Base-by-base conservation (phyloP, 2,797 vertebrate species). In the Parauchenoglanis ngamensis region DNA sequence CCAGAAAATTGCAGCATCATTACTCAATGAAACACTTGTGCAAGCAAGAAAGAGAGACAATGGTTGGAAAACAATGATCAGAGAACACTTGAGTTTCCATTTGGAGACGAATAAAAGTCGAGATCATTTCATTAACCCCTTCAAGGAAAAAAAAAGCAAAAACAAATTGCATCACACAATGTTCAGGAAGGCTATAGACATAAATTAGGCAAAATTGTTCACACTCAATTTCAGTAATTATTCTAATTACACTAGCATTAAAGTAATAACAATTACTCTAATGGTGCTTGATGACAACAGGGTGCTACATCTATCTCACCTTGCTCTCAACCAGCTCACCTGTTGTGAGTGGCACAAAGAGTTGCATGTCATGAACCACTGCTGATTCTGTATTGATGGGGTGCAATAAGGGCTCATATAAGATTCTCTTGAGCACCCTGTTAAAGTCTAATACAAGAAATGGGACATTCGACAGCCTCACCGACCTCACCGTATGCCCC, bases 231-330 rank as follows among this genome's bases (percentile, higher is more conserved):
- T 57, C 28, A 28, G 46, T 54, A 76, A 54, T 76, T 54, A 76
- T 28, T 54, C 7, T 52, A 76, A 76, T 54, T 54, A 76, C 13
- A 17, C 73, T 28, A 76, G 25, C 73, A 28, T 15, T 54, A 76
- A 76, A 76, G 49, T 54, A n/a, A 28, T 28, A 76, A 25, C 49
- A 76, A 76, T 76, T 76, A 54, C n/a, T 54, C 46, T 76, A 76
- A 76, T 54, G 13, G 5, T 76, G 11, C 46, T 52, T 76, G 46
- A 0, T 52, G 70, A 46, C 40, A 73, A 46, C 40, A 73, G 10
- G 40, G 40, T 12, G 23, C 40, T 75, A 25, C 23, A 25, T 49
- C 44, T 75, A 54, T 15, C 72, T 49, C 70, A 44, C 15, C 5
- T 15, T 28, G 49, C 25, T 52, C 13, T 54, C 25, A 76, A 7